Conservation (phyloP, 2,797 vertebrate species). For the Acrossocheilus fasciatus region DNA sequence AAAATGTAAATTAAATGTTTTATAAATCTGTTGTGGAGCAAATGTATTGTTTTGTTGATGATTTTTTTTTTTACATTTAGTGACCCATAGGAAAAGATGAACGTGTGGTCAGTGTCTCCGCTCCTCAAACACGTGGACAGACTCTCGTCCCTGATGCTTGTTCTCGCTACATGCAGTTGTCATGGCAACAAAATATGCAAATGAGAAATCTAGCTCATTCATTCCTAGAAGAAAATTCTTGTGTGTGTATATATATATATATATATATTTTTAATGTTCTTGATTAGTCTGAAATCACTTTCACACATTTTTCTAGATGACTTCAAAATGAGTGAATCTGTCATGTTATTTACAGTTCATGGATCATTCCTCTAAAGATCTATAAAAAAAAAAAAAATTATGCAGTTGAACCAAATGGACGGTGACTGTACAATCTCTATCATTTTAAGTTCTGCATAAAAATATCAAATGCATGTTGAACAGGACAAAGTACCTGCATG, state of each 20-base stretch:
- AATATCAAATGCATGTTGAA: not conserved
- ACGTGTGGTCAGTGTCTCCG: not conserved
- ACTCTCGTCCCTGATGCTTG: not conserved
- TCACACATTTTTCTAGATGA: not conserved
- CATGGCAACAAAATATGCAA: constrained; percentile 53
- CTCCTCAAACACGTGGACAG: constrained; percentile 6
- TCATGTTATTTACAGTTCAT: not conserved
- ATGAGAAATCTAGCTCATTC: constrained; percentile 15
- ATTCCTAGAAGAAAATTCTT: constrained; percentile 6
- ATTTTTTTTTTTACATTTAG: constrained; percentile 7
- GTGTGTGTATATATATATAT: not conserved
- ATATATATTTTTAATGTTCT: not conserved
- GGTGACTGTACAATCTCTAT: not conserved
- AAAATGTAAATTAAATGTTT: constrained; percentile 45
- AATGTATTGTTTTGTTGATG: not conserved
- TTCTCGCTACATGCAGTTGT: constrained; percentile 39
- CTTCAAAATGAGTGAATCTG: not conserved
- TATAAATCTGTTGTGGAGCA: constrained; percentile 31
- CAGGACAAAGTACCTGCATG: constrained; percentile 5
- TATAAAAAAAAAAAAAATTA: not conserved
- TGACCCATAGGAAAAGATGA: constrained; percentile 4
- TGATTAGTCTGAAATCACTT: not conserved
- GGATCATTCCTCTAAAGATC: not conserved
- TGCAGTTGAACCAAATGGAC: not conserved
- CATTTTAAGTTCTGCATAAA: constrained; percentile 9